phyloP scores from a whole-genome alignment of 2,797 vertebrate genomes.

The Dromococcyx pavoninus region DNA sequence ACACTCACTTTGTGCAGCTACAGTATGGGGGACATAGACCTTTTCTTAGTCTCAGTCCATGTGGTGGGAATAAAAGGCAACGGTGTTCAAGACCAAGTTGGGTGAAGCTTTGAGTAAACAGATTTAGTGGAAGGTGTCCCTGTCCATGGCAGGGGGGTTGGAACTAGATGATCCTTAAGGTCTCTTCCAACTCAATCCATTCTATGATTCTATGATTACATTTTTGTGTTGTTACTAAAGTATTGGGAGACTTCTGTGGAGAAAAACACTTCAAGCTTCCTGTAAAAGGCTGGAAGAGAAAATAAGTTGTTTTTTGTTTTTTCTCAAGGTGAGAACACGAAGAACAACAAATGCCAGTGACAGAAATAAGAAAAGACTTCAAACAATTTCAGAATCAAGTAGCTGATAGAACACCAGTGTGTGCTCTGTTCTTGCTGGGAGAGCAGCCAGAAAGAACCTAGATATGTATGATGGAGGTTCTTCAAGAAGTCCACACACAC shows the following conservation, averaged over 20 bases:
- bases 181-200: too few relatives aligned
- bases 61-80: background rate
- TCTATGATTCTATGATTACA: too few relatives aligned
- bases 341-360: background rate
- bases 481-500: background rate
- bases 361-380: background rate
- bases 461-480: background rate
- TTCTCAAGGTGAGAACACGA: background rate
- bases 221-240: background rate
- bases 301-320: background rate
- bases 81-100: too few relatives aligned
- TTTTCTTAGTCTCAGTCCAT: background rate
- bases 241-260: background rate
- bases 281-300: background rate
- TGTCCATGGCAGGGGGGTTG: too few relatives aligned
- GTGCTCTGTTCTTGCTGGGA: background rate
- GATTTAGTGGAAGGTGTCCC: too few relatives aligned
- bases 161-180: too few relatives aligned
- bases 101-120: too few relatives aligned
- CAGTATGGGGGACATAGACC: accelerated
- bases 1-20: background rate
- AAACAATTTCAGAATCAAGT: background rate
- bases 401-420: background rate
- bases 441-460: background rate
- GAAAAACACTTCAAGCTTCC: background rate